These are phyloP conservation scores for human (Homo sapiens) DNA, from an alignment of 2,113 vertebrate genomes.

Conservation along the genomic window GRCh38 chr11:12148501-12149000, in stretches of 20 bases:
- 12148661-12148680: not conserved
- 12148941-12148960: constrained; percentile 69
- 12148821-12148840: not conserved
- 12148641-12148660: not conserved
- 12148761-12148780: not conserved
- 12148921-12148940: constrained; percentile 68
- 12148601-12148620: not conserved
- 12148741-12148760: not conserved
- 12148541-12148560: not conserved
- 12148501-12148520: not conserved
- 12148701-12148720: not conserved
- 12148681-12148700: not conserved
- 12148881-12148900: not conserved
- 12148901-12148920: not conserved
- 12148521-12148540: not conserved
- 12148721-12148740: not conserved
- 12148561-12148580: not conserved
- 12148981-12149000: not conserved
- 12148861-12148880: not conserved
- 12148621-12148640: not conserved
- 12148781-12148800: not conserved
- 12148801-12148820: not conserved
- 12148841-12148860: not conserved
- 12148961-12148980: constrained; percentile 62
- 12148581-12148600: not conserved